Conservation (phyloP, 2,113 vertebrate genomes). For the Crotalus horridus region DNA sequence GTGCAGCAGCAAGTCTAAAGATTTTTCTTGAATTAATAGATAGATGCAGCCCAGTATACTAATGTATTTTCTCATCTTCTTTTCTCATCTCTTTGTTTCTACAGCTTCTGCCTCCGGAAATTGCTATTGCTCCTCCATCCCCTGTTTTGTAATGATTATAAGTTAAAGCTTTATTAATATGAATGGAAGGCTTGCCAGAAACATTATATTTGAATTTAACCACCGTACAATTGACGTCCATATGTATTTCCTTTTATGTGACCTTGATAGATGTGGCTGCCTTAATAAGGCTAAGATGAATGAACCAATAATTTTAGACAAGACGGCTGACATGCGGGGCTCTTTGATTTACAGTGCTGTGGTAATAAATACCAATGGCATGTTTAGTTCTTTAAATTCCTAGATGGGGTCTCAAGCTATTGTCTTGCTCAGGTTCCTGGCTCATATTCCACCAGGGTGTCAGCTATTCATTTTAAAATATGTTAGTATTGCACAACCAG, state of each 20-base stretch:
- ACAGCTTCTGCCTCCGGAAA: neutral
- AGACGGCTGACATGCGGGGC: constrained; percentile 51
- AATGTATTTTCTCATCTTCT: neutral
- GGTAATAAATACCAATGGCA: constrained; percentile 52
- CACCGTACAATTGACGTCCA: constrained; percentile 31
- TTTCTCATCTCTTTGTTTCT: neutral
- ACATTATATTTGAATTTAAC: constrained; percentile 28
- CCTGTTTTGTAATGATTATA: neutral
- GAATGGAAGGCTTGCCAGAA: neutral
- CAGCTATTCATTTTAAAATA: constrained; percentile 8
- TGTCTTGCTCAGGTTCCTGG: neutral
- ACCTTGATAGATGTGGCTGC: constrained; percentile 58
- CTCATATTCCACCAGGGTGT: neutral
- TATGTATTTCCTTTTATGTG: constrained; percentile 38
- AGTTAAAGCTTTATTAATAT: neutral
- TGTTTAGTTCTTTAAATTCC: constrained; percentile 48
- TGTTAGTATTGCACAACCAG: neutral
- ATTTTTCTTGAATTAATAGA: neutral
- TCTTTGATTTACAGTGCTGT: constrained; percentile 66
- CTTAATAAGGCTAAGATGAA: constrained; percentile 63
- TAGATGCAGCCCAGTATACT: neutral
- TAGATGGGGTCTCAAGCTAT: neutral
- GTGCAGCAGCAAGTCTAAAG: neutral
- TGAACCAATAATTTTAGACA: constrained; percentile 66
- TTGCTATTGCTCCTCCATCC: neutral